phyloP scores from a whole-genome alignment of 2,888 invertebrate genomes.

The Hirudinaria manillensis region DNA sequence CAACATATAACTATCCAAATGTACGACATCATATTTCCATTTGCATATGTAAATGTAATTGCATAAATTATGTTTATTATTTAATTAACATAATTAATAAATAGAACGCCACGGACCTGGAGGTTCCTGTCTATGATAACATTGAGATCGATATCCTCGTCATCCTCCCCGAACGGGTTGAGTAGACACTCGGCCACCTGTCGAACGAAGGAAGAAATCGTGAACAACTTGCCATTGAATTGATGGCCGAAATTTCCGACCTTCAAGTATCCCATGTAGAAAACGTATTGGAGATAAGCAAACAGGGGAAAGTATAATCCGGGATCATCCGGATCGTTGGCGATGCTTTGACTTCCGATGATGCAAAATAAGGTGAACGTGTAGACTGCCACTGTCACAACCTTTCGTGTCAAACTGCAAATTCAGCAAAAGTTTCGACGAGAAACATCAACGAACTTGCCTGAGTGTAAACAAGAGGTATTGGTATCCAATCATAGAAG shows the following conservation, averaged over 20 bases:
- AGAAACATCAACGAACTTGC: slow-evolving; percentile 42
- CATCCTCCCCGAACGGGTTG: slow-evolving; percentile 55
- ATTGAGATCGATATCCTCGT: slow-evolving; percentile 52
- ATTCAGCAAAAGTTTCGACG: background rate
- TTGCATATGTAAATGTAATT: too few species aligned
- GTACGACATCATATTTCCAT: too few species aligned
- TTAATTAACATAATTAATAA: too few species aligned
- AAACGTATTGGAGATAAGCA: slow-evolving; percentile 30
- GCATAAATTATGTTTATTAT: too few species aligned
- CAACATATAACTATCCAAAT: too few species aligned
- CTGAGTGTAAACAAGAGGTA: slow-evolving; percentile 63
- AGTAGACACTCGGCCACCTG: slow-evolving; percentile 54
- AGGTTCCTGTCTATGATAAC: slow-evolving; percentile 42
- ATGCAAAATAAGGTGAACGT: slow-evolving; percentile 72
- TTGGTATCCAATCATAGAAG: slow-evolving; percentile 63
- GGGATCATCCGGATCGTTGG: background rate
- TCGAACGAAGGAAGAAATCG: background rate
- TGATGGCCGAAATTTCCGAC: background rate
- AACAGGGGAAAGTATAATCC: slow-evolving; percentile 24
- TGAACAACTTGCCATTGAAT: too few species aligned
- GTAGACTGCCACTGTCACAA: slow-evolving; percentile 81
- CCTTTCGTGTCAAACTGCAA: slow-evolving; percentile 58
- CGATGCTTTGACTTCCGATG: slow-evolving; percentile 41
- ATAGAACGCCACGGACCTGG: slow-evolving; percentile 31
- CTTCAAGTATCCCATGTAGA: slow-evolving; percentile 15